Evolutionary conservation across 2,888 invertebrate genomes (phyloP).

Genomic region (Amphiduros pacificus): DNA sequence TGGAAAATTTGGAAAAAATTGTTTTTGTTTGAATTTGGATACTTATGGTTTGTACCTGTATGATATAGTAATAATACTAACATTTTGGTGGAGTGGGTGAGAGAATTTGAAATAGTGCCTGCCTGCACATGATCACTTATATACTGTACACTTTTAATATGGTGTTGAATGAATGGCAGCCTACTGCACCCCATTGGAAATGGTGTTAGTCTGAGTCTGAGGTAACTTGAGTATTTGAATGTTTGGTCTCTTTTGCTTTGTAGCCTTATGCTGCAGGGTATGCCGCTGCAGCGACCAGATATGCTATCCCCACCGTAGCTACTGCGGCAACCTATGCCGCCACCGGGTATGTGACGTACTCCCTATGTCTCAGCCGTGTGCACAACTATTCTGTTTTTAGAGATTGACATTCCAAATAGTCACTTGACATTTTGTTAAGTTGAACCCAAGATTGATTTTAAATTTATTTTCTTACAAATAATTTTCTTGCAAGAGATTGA

Average conservation of each 20-base stretch:
- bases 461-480: too few species aligned
- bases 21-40: too few species aligned
- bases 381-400: conserved; percentile 3
- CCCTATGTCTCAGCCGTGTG: conserved; percentile 17
- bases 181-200: conserved; percentile 15
- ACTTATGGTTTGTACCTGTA: background rate
- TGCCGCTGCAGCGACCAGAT: conserved; percentile 30
- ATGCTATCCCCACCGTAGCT: conserved; percentile 30
- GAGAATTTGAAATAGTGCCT: conserved; percentile 9
- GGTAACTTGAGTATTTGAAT: conserved; percentile 25
- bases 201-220: conserved; percentile 19
- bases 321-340: conserved; percentile 25
- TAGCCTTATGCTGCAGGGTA: conserved; percentile 30
- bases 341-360: conserved; percentile 26
- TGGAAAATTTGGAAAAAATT: too few species aligned
- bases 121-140: conserved; percentile 11
- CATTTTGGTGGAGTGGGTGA: background rate
- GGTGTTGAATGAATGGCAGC: conserved; percentile 6
- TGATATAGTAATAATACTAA: background rate
- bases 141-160: background rate
- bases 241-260: conserved; percentile 26
- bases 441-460: too few species aligned
- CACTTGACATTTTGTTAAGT: too few species aligned
- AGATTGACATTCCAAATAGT: too few species aligned
- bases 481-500: too few species aligned